Base-by-base conservation (phyloP, 1,140 invertebrate species). In the Cyclargus thomasi region DNA sequence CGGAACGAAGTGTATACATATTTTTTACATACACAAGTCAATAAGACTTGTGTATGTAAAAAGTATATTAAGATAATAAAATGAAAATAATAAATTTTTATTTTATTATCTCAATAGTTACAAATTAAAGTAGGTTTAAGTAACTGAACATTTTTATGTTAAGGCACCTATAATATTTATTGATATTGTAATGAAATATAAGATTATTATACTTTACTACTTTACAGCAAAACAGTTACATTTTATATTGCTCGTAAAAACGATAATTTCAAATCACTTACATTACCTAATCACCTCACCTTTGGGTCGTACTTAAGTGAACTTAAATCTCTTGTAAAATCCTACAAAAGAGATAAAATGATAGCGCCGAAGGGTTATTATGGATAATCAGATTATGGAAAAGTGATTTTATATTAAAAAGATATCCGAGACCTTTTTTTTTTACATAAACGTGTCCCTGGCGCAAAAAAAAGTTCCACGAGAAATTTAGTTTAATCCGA, bases 341-440 rank as follows among this genome's bases (percentile, higher is more conserved):
- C 55, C 20, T 20, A 67, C 55, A 67, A 66, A 66, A 67, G 23
- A 55, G 65, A 62, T 64, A 64, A 74, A 74, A 77, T 70, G 67
- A 75, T 70, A 70, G 67, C 16, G 57, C 62, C 66, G 20, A 69
- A 70, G 35, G 65, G 68, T 74, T 72, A 79, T 82, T 75, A 81
- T 73, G 72, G 74, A 69, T 75, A 82, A 83, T 83, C 73, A 73
- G 73, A 80, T 83, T 80, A 81, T 69, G 72, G 68, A 68, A 73
- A 81, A 81, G 71, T 77, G 72, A 77, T 83, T 83, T 79, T 74
- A 78, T 79, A 80, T 80, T 77, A 79, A 78, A 76, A 79, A 74
- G 67, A 75, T 69, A 75, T 74, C 65, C 71, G 65, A 75, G 68
- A 63, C 62, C 55, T 71, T 83, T 85, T 71, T 83, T 85, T 79